Evolutionary conservation across 2,797 vertebrate species (phyloP).

Genomic region (Enteromius unitaeniatus): DNA sequence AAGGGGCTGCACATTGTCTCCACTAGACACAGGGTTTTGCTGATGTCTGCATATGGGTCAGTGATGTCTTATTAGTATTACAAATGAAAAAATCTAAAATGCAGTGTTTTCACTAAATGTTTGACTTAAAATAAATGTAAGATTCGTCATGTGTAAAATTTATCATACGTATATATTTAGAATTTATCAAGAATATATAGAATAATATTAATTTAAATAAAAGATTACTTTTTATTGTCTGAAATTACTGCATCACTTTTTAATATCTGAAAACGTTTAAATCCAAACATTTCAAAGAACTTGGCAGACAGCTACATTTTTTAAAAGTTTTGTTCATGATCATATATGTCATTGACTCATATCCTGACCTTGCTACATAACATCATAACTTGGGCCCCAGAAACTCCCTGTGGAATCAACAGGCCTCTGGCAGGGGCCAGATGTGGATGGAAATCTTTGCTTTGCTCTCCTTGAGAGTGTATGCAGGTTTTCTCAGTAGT

Average conservation of each 20-base stretch:
- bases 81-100: background rate
- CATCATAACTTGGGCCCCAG: constrained; percentile 20
- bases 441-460: background rate
- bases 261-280: background rate
- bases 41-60: background rate
- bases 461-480: background rate
- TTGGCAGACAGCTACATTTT: background rate
- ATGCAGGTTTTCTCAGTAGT: background rate
- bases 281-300: background rate
- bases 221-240: too few relatives aligned
- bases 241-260: background rate
- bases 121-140: background rate
- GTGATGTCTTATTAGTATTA: background rate
- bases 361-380: background rate
- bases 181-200: too few relatives aligned
- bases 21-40: background rate
- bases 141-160: too few relatives aligned
- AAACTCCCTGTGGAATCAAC: constrained; percentile 10
- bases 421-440: constrained; percentile 13
- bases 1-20: background rate
- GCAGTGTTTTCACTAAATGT: background rate
- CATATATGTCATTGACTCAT: background rate
- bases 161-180: too few relatives aligned
- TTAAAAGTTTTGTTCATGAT: background rate
- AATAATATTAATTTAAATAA: too few relatives aligned